These are phyloP conservation scores for Diorhabda elongata DNA, from an alignment of 1,140 invertebrate genomes.

Conservation along the genomic window DNA sequence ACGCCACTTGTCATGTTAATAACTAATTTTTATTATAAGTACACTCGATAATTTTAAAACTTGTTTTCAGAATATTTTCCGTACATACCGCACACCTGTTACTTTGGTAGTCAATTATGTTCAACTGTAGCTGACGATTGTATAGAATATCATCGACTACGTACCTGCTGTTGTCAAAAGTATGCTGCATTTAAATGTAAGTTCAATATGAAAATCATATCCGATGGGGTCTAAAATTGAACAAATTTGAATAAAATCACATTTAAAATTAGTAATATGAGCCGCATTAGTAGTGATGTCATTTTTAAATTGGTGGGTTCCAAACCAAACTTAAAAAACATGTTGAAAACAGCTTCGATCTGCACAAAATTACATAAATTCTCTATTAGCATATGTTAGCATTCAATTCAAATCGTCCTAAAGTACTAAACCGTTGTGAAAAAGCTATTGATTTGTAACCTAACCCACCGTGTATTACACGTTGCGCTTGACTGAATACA, in stretches of 20 bases:
- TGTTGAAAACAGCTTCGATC: too few species aligned
- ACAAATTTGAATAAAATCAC: too few species aligned
- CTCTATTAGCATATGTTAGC: neutral
- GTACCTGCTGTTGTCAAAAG: conserved; percentile 65
- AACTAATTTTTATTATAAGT: too few species aligned
- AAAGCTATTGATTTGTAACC: neutral
- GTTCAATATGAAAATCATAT: conserved; percentile 32
- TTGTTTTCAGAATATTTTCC: conserved; percentile 56
- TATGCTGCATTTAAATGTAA: conserved; percentile 58
- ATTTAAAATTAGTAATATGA: too few species aligned
- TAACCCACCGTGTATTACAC: neutral
- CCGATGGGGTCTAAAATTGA: neutral
- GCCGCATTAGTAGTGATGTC: too few species aligned
- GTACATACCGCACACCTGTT: conserved; percentile 66
- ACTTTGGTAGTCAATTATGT: conserved; percentile 57
- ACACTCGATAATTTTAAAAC: too few species aligned
- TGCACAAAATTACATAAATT: neutral
- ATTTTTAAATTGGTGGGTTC: too few species aligned
- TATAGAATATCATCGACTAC: conserved; percentile 57
- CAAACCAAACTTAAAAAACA: too few species aligned
- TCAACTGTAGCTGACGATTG: conserved; percentile 58
- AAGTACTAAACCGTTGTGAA: neutral
- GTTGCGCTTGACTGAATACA: neutral
- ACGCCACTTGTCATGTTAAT: conserved; percentile 1
- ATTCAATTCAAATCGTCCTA: neutral